Percentiles rank a stretch among this genome's conserved stretches.
These are phyloP conservation scores for Halcyon badia DNA, from an alignment of 2,797 vertebrate genomes.

Conservation along the genomic window DNA sequence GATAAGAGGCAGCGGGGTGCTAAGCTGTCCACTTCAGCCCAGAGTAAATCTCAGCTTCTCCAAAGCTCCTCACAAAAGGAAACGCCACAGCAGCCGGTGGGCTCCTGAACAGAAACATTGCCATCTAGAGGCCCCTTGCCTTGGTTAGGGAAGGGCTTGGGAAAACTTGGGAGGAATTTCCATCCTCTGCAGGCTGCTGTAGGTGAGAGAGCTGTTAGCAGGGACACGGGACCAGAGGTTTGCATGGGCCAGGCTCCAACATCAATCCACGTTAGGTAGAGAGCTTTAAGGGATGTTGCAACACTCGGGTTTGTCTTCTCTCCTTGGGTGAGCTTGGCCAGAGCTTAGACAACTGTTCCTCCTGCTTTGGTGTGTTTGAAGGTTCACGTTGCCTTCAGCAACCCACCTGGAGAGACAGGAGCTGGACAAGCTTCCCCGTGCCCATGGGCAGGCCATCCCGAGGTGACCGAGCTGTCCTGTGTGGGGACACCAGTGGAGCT, in stretches of 20 bases:
- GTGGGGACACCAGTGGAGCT: not conserved
- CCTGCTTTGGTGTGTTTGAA: not conserved
- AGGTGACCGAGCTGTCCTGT: not conserved
- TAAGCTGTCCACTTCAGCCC: conserved; percentile 38
- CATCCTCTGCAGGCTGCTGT: not conserved
- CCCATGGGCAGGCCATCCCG: not conserved
- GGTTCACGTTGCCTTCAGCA: not conserved
- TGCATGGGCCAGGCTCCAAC: not conserved
- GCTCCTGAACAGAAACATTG: conserved; percentile 77
- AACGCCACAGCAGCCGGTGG: not conserved
- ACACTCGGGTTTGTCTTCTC: not conserved
- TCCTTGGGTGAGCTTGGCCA: not conserved
- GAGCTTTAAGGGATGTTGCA: not conserved
- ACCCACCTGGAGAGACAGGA: fast-evolving
- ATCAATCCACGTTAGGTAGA: not conserved
- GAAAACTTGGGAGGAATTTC: not conserved
- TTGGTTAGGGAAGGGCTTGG: not conserved
- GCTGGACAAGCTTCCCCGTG: not conserved
- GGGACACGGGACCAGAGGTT: not conserved
- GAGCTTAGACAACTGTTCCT: not conserved
- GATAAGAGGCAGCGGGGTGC: conserved; percentile 15
- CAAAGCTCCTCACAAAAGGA: not conserved
- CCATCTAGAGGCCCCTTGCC: conserved; percentile 76
- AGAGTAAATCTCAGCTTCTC: not conserved
- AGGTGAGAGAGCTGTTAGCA: not conserved